Evolutionary conservation across 2,888 invertebrate genomes (phyloP), one percentile per base, ranked within the genome.

Genomic region (Apodemia duryi): DNA sequence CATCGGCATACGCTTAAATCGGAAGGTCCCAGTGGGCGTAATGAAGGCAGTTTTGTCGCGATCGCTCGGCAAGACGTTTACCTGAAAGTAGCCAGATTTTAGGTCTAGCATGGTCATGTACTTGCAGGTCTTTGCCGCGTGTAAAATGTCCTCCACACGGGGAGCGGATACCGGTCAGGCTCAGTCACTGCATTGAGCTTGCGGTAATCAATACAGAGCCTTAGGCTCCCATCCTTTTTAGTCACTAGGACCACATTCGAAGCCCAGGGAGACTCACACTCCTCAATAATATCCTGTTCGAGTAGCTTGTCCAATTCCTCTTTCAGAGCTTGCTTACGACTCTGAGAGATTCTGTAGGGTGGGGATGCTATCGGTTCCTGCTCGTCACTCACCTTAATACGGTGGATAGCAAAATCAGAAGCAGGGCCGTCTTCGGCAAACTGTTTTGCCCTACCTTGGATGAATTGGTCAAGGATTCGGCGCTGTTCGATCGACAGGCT

Each of bases 291-390:
- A 41, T 70, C 77, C 2, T 72, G 71, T 13, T 69, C 66, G 2
- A 80, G 51, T 68, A 83, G 67, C 69, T 73, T 71, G 32, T 76
- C 67, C 2, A 79, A 64, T 70, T 81, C 74, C 6, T 21, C 21
- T 7, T 21, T 51, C 6, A 51, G 51, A 21, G 51, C 51, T 21
- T 21, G 51, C 21, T 21, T 51, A 51, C 51, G 51, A 5, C 51
- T 51, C 51, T 51, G 51, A 51, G 79, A 76, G 67, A 82, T 61
- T 38, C 79, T 66, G 67, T 81, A 82, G 0, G 80, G 81, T 0
- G 79, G 79, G 4, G 74, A 70, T 1, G 81, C 74, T 29, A 82
- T 74, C 1, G 83, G 81, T 9, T 68, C 69, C 63, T 79, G 74
- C 41, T 73, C 64, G 0, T 72, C 73, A 29, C 74, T 74, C 0